Base-by-base conservation (phyloP, 92 coral and sea anemone species). In the Nematostella vectensis region DNA sequence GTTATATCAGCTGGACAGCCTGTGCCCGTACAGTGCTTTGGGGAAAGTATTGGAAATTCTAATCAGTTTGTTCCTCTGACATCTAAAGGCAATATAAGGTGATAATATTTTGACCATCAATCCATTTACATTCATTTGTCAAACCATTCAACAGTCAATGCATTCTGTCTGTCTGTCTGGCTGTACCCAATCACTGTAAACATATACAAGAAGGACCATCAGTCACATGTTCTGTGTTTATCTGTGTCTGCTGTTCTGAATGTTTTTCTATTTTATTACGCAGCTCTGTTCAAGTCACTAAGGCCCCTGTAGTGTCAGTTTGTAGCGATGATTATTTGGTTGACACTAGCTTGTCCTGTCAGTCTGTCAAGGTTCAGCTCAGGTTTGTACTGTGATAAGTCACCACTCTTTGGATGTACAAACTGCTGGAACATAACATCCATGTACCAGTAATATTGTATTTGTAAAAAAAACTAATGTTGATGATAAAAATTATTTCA, bases 31-130 rank as follows among this genome's bases (percentile, higher is more conserved):
- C 84, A 75, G 54, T 91, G 98, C 50, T 69, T 79, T 16, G 96
- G 77, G 12, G 86, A 89, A 61, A 77, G 89, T 69, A 40, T 63
- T 31, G 71, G 79, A 29, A 59, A 50, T 50, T 53, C 50, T 51
- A 51, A 64, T 22, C 98, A 91, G 65, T 91, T 65, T 25, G 70
- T 37, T n/a, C 55, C 62, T 27, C 54, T 77, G n/a, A 54, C 58
- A 4, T 91, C 98, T 21, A 67, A 25, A 27, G 98, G 98, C 59
- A 70, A 68, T 40, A 70, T 31, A 50, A 79, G 91, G 98, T 91
- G 58, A 42, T 15, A 33, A 33, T 6, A 6, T 33, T 6, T 6
- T 6, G 40, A 15, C 6, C 8, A 33, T 33, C 40, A 33, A 6
- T 6, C 40, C 15, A 6, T 33, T 33, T 6, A n/a, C n/a, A n/a